A percentile compares a stretch with the other conserved stretches of the same genome.
These are phyloP conservation scores for Pelmatolapia mariae DNA, from an alignment of 2,113 vertebrate species.

Conservation along the genomic window DNA sequence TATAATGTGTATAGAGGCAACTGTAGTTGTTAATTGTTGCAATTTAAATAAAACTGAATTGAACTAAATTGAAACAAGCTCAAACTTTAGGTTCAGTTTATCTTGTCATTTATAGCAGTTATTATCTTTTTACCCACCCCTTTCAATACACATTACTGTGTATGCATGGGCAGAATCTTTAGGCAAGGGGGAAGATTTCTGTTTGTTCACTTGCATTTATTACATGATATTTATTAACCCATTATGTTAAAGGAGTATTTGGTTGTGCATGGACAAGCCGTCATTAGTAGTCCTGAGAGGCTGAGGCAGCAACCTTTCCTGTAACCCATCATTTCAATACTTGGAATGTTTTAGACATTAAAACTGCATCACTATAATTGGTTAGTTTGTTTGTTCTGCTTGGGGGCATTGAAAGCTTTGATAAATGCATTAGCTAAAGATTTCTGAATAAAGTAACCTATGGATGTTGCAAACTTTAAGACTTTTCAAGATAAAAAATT, in stretches of 20 bases:
- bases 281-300: background rate
- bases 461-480: background rate
- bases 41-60: background rate
- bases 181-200: background rate
- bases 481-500: background rate
- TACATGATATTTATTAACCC: background rate
- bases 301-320: background rate
- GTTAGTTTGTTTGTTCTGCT: background rate
- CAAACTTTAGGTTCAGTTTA: background rate
- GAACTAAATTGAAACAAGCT: background rate
- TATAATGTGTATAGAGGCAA: background rate
- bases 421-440: background rate
- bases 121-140: background rate
- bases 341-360: background rate
- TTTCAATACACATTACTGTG: background rate
- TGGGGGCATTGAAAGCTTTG: background rate
- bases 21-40: background rate
- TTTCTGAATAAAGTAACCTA: fast-evolving
- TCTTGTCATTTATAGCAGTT: background rate
- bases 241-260: background rate
- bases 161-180: background rate
- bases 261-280: background rate
- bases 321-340: background rate
- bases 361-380: background rate
- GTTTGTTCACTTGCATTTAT: background rate